These are phyloP conservation scores for Circaetus cinerascens DNA, from an alignment of 2,113 vertebrate genomes.

Conservation along the genomic window DNA sequence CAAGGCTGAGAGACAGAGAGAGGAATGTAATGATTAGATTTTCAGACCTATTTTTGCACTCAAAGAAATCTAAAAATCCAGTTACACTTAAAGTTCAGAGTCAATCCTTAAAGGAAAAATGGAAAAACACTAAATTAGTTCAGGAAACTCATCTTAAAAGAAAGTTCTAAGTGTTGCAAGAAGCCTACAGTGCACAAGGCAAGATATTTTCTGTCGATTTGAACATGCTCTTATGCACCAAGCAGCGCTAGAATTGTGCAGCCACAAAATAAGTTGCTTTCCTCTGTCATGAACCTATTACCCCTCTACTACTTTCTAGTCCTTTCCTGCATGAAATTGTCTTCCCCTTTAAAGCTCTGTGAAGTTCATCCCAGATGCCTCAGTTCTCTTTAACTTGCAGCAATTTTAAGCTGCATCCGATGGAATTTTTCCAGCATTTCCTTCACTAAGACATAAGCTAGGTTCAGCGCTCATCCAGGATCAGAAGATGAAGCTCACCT, in stretches of 20 bases:
- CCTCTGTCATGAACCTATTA: neutral
- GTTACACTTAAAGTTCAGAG: neutral
- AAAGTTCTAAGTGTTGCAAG: neutral
- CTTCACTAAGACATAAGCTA: neutral
- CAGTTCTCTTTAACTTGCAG: neutral
- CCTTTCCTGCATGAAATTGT: neutral
- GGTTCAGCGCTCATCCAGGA: neutral
- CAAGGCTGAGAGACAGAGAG: neutral
- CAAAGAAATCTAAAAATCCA: neutral
- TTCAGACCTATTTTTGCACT: neutral
- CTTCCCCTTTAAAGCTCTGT: neutral
- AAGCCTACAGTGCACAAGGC: neutral
- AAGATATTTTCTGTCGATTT: neutral
- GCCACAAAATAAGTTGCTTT: neutral
- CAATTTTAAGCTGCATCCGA: neutral
- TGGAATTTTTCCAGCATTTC: neutral
- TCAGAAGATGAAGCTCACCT: neutral
- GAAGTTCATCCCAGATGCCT: neutral
- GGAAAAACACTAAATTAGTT: neutral
- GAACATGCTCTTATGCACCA: neutral
- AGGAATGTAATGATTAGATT: neutral
- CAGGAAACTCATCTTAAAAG: neutral
- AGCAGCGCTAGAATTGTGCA: neutral
- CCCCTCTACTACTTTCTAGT: neutral
- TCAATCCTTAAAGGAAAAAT: neutral